Base-by-base conservation (phyloP, 2,888 invertebrate species). In the Campoplex nolae region DNA sequence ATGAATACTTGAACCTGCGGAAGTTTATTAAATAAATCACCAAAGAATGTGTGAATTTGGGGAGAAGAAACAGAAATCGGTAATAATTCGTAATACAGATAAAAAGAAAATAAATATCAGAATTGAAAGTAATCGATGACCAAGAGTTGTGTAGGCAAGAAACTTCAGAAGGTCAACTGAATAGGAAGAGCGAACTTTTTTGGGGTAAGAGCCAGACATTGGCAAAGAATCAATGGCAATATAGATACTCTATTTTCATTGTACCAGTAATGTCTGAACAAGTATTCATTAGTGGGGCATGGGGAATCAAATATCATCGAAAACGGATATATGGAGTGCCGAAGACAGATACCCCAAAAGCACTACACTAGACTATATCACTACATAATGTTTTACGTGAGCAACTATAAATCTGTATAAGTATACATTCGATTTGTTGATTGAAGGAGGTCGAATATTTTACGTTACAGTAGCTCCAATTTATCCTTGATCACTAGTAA, bases 271-370 rank as follows among this genome's bases (percentile, higher is more conserved):
- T 67, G 38, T n/a, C 67, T n/a, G 11, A 42, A 42, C 23, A 9
- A 68, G 23, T 11, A 42, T n/a, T 11, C 42, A 11, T 68, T 42
- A 11, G 38, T n/a, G 38, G 48, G 48, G 4, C 9, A 67, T n/a
- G 35, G n/a, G 67, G 8, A 38, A 67, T 38, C n/a, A 67, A 67
- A 45, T 65, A 48, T 32, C 65, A 35, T 42, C 23, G 58, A 65
- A 76, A 62, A 45, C 48, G 18, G 45, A 65, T 76, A 65, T 45
- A 67, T 35, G 38, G 42, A 38, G n/a, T 11, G 38, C n/a, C 42
- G 42, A 23, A 42, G 38, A 68, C n/a, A 68, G 23, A 68, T 42
- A 68, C 68, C 42, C 68, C 23, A 23, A 42, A 68, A n/a, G 11
- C 38, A 38, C n/a, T 67, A 38, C 3, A 67, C 38, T 16, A 48